Evolutionary conservation across 2,888 invertebrate species (phyloP), one percentile per base, ranked within the genome.

Genomic region (Drosophila subquinaria): DNA sequence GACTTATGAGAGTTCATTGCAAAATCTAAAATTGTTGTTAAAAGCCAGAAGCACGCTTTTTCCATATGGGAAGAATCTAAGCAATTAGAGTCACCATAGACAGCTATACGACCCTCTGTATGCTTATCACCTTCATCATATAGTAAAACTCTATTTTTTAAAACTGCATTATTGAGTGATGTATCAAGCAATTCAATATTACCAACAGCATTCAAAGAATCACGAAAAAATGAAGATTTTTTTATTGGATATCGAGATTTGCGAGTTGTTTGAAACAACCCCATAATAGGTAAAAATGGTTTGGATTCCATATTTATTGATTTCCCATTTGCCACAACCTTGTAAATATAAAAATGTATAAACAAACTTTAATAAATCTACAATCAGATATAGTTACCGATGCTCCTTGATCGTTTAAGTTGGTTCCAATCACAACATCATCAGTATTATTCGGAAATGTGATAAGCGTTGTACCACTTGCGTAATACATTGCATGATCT

Each of bases 41-140:
- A 92, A 93, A 99, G 94, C 98, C 98, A 98, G 92, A 97, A 97
- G 91, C 98, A 98, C 65, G 97, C 95, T 90, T 96, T 95, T 50
- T 97, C 96, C 62, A 97, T 94, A 92, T 97, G 97, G 72, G 97
- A 97, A 48, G 96, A 96, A 90, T 99, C 99, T 61, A 99, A 94
- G 91, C 99, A 99, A 92, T 98, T 99, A 0, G 98, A 98, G 93
- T 99, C 99, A 0, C 99, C 98, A 93, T 98, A 99, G 13, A 98
- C 95, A 1, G 96, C 97, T 48, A 99, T 94, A 15, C 98, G 95
- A 0, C 98, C 98, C 74, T 89, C 89, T 4, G 72, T 36, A 20
- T 76, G 69, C 35, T 20, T 69, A 15, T 74, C 78, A 47, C 68
- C 85, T 30, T 47, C 57, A 3, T 73, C 52, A 40, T 62, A 35